phyloP scores from a whole-genome alignment of 1,140 invertebrate genomes.

The Camponotus floridanus region DNA sequence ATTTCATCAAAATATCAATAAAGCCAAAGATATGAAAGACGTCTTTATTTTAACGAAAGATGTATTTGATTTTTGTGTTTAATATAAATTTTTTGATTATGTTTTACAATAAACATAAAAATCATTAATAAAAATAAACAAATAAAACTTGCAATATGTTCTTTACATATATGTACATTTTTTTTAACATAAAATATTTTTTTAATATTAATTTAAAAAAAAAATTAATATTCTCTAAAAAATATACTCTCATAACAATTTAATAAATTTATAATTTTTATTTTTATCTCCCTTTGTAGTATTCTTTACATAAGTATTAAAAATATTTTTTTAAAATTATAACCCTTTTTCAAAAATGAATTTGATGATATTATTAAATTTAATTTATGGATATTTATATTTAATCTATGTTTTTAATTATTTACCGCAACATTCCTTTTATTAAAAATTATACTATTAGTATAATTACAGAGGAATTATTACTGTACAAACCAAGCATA shows the following conservation, averaged over 20 bases:
- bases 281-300: background rate
- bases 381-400: background rate
- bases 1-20: background rate
- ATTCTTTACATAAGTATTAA: background rate
- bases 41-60: background rate
- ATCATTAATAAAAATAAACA: background rate
- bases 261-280: background rate
- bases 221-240: background rate
- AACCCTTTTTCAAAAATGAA: background rate
- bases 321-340: background rate
- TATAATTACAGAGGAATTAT: background rate
- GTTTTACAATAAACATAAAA: background rate
- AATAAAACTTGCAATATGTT: background rate
- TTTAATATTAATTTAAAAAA: background rate
- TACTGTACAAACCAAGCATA: background rate
- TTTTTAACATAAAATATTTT: background rate
- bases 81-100: background rate
- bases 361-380: constrained; percentile 14
- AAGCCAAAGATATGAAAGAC: background rate
- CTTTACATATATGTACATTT: background rate
- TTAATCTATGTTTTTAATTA: background rate
- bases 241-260: background rate
- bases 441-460: background rate
- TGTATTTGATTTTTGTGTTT: background rate
- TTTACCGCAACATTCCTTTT: background rate